Conservation (phyloP, 92 coral and sea anemone species). For the Phenganax marumi region DNA sequence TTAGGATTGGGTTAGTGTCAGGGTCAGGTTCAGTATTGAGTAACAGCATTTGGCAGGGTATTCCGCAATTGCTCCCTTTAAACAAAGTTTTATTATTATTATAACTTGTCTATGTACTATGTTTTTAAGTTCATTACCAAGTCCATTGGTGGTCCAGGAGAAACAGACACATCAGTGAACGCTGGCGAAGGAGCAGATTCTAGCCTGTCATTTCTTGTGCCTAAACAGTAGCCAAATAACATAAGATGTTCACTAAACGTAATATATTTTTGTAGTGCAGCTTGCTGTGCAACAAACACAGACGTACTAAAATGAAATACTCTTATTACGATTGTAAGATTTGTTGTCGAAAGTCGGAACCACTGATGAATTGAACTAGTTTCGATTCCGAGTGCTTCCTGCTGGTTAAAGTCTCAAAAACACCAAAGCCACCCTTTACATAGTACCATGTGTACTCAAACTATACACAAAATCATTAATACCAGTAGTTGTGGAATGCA, state of each 20-base stretch:
- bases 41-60: no score
- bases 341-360: not conserved
- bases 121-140: not conserved
- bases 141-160: not conserved
- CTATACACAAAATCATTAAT: no score
- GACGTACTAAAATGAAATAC: not conserved
- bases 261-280: not conserved
- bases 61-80: no score
- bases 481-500: no score
- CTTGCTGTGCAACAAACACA: not conserved
- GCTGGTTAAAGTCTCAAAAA: not conserved
- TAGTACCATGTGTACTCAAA: not conserved
- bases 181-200: not conserved
- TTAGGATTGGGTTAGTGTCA: no score
- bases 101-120: no score
- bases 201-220: not conserved
- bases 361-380: not conserved
- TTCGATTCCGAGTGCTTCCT: constrained; percentile 1
- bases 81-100: no score
- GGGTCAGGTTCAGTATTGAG: no score
- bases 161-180: not conserved
- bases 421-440: not conserved
- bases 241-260: not conserved
- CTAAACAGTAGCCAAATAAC: not conserved
- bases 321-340: not conserved